A percentile compares a stretch with the other conserved stretches of the same genome.
Evolutionary conservation across 2,888 invertebrate species (phyloP).

Genomic region (Hetaerina titia): DNA sequence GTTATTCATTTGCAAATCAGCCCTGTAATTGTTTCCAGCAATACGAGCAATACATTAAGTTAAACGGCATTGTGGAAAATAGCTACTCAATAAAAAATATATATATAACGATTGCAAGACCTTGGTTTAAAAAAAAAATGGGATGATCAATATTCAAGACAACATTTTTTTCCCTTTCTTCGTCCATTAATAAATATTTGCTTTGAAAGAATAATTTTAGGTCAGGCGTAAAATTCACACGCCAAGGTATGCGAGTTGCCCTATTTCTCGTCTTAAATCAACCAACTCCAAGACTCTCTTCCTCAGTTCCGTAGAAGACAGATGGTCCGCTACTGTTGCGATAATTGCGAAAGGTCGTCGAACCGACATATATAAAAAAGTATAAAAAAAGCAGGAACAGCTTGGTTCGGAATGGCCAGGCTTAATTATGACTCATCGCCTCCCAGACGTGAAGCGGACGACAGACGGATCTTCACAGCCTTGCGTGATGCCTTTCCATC

Average conservation of each 20-base stretch:
- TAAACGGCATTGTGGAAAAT: too few species aligned
- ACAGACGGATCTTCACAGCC: too few species aligned
- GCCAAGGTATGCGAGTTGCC: not conserved
- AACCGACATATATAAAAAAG: not conserved
- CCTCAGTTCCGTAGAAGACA: not conserved
- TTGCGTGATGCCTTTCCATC: too few species aligned
- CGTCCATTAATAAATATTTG: too few species aligned
- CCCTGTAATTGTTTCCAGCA: too few species aligned
- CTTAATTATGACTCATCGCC: not conserved
- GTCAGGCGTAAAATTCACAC: not conserved
- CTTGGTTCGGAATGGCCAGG: not conserved
- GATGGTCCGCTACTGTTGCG: not conserved
- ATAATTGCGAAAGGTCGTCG: not conserved
- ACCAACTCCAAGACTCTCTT: not conserved
- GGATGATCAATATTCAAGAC: too few species aligned
- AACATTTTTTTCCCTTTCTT: too few species aligned
- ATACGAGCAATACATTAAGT: too few species aligned
- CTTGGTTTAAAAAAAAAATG: too few species aligned
- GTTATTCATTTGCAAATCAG: too few species aligned
- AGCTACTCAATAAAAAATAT: too few species aligned
- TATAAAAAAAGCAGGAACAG: not conserved
- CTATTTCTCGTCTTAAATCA: not conserved
- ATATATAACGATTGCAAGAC: too few species aligned
- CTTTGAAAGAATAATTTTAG: not conserved
- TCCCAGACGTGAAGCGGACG: not conserved